Evolutionary conservation across 2,888 invertebrate species (phyloP).

Genomic region (Caenorhabditis becei): DNA sequence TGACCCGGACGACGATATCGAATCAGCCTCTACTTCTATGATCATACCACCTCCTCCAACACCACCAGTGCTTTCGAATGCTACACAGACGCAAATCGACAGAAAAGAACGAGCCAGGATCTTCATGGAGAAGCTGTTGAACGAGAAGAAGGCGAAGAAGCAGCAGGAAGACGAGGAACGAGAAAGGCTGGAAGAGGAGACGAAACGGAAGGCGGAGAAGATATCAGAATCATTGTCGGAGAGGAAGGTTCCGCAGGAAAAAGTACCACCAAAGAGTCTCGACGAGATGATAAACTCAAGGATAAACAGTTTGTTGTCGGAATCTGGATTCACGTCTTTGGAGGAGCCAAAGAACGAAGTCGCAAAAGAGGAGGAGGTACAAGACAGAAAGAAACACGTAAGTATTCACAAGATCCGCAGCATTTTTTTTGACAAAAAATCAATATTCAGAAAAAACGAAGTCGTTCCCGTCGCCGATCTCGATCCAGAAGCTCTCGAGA

Average conservation of each 20-base stretch:
- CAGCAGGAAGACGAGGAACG: conserved; percentile 64
- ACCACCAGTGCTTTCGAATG: conserved; percentile 54
- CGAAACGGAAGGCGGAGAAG: conserved; percentile 56
- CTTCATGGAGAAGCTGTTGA: conserved; percentile 76
- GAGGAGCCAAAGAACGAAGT: conserved; percentile 29
- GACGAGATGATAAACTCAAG: conserved; percentile 61
- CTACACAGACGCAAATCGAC: conserved; percentile 67
- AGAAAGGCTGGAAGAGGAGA: conserved; percentile 53
- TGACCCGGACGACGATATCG: conserved; percentile 48
- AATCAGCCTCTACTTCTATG: not conserved
- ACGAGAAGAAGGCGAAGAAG: conserved; percentile 69
- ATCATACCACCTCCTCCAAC: conserved; percentile 39
- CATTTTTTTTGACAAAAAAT: not conserved
- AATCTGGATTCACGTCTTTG: conserved; percentile 51
- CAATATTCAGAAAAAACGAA: conserved; percentile 46
- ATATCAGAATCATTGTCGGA: conserved; percentile 45
- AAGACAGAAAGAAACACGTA: conserved; percentile 49
- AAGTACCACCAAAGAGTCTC: conserved; percentile 39
- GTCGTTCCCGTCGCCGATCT: conserved; percentile 38
- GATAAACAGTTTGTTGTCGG: conserved; percentile 56
- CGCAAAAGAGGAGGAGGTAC: conserved; percentile 12
- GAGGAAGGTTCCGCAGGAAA: not conserved
- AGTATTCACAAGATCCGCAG: not conserved
- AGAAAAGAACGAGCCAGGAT: conserved; percentile 72
- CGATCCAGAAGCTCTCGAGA: conserved; percentile 24